These are phyloP conservation scores for Caiman crocodilus DNA, from an alignment of 2,797 vertebrate species.

Conservation along the genomic window DNA sequence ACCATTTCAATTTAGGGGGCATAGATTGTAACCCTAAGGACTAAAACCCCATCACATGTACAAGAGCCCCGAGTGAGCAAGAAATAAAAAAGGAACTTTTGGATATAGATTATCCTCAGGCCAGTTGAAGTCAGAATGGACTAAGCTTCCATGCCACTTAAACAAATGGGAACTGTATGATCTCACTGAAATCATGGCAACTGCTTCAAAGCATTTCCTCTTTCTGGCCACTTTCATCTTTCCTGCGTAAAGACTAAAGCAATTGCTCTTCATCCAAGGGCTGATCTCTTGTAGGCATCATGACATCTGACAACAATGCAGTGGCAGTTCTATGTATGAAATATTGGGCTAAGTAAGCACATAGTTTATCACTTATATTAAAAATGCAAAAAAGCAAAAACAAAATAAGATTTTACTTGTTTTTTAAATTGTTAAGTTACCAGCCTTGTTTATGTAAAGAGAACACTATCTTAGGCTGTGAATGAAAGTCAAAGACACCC, in stretches of 20 bases:
- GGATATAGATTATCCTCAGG: neutral
- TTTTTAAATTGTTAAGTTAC: too few species aligned
- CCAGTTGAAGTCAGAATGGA: neutral
- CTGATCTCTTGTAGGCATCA: neutral
- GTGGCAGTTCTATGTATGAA: neutral
- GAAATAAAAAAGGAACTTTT: neutral
- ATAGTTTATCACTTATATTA: neutral
- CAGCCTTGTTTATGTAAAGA: too few species aligned
- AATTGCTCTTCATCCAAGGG: neutral
- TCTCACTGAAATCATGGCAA: too few species aligned
- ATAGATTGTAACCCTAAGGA: too few species aligned
- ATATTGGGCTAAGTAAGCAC: neutral
- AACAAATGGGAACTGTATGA: too few species aligned
- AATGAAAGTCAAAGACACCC: too few species aligned
- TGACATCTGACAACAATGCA: neutral
- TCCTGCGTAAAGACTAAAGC: neutral
- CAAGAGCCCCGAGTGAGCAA: neutral
- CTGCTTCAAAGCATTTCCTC: neutral
- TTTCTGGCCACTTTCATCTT: neutral
- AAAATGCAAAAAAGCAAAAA: neutral
- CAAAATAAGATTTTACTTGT: neutral
- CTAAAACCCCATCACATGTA: too few species aligned
- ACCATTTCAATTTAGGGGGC: too few species aligned
- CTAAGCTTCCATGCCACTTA: too few species aligned
- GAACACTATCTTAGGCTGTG: too few species aligned